phyloP scores from a whole-genome alignment of 2,888 invertebrate genomes.

The Pandemis corylana region DNA sequence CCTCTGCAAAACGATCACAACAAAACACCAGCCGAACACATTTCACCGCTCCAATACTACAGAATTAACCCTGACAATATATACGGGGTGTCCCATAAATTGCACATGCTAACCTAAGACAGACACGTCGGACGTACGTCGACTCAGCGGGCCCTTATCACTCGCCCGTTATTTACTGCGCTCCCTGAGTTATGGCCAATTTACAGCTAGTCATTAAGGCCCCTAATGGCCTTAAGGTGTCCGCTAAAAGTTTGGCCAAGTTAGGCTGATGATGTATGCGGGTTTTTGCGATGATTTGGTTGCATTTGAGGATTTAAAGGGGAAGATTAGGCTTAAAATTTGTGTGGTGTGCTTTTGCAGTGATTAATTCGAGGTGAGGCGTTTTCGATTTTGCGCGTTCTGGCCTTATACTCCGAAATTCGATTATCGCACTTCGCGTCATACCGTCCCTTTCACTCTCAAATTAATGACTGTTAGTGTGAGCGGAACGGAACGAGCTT shows the following conservation, averaged over 20 bases:
- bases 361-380: neutral
- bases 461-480: too few species aligned
- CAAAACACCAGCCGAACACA: slow-evolving; percentile 21
- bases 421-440: too few species aligned
- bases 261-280: slow-evolving; percentile 61
- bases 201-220: slow-evolving; percentile 83
- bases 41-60: slow-evolving; percentile 31
- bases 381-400: too few species aligned
- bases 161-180: slow-evolving; percentile 79
- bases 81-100: slow-evolving; percentile 68
- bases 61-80: slow-evolving; percentile 51
- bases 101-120: slow-evolving; percentile 78
- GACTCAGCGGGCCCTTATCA: slow-evolving; percentile 83
- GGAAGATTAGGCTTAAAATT: slow-evolving; percentile 22
- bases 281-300: slow-evolving; percentile 46
- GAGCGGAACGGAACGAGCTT: too few species aligned
- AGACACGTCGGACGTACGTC: slow-evolving; percentile 77
- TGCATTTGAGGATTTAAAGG: slow-evolving; percentile 48
- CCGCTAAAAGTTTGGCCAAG: slow-evolving; percentile 77
- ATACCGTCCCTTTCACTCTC: too few species aligned
- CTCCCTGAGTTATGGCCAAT: slow-evolving; percentile 83
- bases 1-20: neutral
- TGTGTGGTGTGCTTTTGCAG: slow-evolving; percentile 4
- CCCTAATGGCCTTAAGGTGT: slow-evolving; percentile 83
- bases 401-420: too few species aligned